Conservation (phyloP, 2,797 vertebrate genomes). For the Amphiprion clarkii region DNA sequence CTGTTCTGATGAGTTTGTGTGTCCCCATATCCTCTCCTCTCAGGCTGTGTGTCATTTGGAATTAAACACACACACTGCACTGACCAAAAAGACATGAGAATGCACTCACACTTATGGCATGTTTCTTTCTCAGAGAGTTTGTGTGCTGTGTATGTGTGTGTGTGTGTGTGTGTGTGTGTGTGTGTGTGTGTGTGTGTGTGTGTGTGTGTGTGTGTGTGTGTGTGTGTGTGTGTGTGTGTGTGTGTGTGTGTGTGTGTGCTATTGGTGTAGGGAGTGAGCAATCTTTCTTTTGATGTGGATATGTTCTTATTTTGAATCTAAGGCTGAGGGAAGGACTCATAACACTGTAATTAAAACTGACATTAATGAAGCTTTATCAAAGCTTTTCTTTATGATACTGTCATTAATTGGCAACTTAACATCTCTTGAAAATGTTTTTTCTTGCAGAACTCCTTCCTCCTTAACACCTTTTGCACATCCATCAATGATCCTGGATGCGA, state of each 20-base stretch:
- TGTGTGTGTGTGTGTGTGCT: neutral
- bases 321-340: neutral
- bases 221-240: neutral
- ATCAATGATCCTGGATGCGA: too few species aligned
- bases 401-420: conserved; percentile 6
- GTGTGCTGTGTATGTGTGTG: neutral
- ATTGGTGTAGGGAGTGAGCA: neutral
- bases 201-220: neutral
- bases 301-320: neutral
- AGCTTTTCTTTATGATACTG: neutral
- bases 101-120: conserved; percentile 73
- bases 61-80: conserved; percentile 74
- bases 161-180: neutral
- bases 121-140: conserved; percentile 18
- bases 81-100: conserved; percentile 77
- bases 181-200: neutral
- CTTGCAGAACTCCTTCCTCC: too few species aligned
- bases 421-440: conserved; percentile 1
- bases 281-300: neutral
- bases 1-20: conserved; percentile 34
- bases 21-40: conserved; percentile 30
- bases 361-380: conserved; percentile 9
- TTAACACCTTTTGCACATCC: too few species aligned
- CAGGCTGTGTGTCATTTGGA: conserved; percentile 65
- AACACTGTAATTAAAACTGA: conserved; percentile 1